Evolutionary conservation across 2,113 vertebrate species (phyloP).

Genomic region (Rhadina sibilatrix): DNA sequence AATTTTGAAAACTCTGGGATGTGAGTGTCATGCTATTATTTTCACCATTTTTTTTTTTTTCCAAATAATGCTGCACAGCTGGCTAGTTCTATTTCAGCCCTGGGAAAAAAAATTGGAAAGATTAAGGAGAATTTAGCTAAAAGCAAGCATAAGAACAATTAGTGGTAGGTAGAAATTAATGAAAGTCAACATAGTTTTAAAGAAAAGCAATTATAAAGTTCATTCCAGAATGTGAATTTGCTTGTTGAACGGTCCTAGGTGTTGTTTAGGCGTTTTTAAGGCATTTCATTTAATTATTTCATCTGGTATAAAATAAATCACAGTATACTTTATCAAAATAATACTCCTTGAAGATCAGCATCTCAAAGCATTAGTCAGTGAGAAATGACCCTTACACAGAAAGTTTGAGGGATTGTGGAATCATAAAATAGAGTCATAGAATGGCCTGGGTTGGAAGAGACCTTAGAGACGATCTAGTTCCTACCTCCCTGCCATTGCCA

Average conservation of each 20-base stretch:
- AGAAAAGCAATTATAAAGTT: background rate
- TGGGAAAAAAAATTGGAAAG: background rate
- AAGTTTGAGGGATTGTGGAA: background rate
- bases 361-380: background rate
- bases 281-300: background rate
- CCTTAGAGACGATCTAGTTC: background rate
- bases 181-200: background rate
- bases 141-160: background rate
- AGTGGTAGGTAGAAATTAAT: background rate
- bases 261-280: background rate
- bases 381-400: background rate
- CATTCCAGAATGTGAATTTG: background rate
- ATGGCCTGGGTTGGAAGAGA: background rate
- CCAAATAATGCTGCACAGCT: background rate
- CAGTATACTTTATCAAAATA: background rate
- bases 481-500: fast-evolving
- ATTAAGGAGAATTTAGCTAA: background rate
- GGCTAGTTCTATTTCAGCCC: background rate
- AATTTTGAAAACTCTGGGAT: background rate
- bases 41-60: background rate
- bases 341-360: background rate
- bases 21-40: background rate
- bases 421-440: background rate
- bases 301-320: background rate
- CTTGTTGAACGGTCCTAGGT: background rate